These are phyloP conservation scores for Tinamus guttatus DNA, from an alignment of 2,113 vertebrate species.

Conservation along the genomic window DNA sequence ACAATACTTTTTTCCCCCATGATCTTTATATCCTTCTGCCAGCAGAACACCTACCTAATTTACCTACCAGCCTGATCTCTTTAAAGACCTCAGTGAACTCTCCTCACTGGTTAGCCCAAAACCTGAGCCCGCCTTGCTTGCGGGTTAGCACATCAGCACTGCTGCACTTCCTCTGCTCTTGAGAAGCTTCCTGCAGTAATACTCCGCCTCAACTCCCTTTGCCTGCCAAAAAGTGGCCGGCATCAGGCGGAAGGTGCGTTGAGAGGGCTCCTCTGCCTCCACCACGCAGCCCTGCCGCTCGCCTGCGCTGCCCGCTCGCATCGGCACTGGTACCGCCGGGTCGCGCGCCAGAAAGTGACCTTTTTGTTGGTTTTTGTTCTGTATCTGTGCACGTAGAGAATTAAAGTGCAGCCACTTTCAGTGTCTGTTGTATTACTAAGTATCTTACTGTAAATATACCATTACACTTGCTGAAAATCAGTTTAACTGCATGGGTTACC, in stretches of 20 bases:
- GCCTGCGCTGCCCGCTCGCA: fast-evolving
- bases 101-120: not conserved
- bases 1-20: not conserved
- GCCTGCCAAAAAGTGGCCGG: not conserved
- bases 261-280: not conserved
- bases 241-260: not conserved
- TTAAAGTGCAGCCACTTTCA: not conserved
- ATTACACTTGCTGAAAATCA: not conserved
- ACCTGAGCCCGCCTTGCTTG: not conserved
- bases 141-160: not conserved
- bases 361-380: not conserved
- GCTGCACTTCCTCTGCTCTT: not conserved
- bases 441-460: not conserved
- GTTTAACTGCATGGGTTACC: not conserved
- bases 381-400: not conserved
- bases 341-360: not conserved
- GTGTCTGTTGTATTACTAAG: not conserved
- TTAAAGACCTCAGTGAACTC: not conserved
- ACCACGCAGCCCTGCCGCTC: not conserved
- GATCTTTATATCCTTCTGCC: not conserved
- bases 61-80: not conserved
- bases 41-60: not conserved
- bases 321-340: not conserved
- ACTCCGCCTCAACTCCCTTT: not conserved
- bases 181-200: not conserved